phyloP scores from a whole-genome alignment of 1,140 invertebrate species.

The Drosophila orena region DNA sequence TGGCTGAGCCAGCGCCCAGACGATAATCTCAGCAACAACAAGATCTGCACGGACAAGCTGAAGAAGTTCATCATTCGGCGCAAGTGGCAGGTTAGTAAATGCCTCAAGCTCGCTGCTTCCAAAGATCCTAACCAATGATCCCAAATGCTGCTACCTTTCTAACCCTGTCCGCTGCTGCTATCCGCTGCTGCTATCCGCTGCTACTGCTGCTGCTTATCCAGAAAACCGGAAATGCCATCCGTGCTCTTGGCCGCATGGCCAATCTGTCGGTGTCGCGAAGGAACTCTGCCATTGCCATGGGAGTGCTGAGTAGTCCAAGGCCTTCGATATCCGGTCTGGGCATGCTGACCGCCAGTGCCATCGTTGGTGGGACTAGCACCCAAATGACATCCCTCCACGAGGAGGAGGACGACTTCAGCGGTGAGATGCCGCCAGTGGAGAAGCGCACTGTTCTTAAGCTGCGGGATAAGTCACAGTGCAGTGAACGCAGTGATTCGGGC shows the following conservation, averaged over 20 bases:
- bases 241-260: slow-evolving; percentile 93
- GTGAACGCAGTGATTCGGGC: slow-evolving; percentile 87
- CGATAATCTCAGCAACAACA: slow-evolving; percentile 87
- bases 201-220: slow-evolving; percentile 80
- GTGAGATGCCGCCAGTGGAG: slow-evolving; percentile 67
- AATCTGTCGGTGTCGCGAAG: slow-evolving; percentile 88
- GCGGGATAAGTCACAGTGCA: slow-evolving; percentile 84
- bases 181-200: slow-evolving; percentile 8
- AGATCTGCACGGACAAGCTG: slow-evolving; percentile 93
- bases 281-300: slow-evolving; percentile 85
- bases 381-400: slow-evolving; percentile 80
- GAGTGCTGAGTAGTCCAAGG: slow-evolving; percentile 74
- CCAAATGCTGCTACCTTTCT: slow-evolving; percentile 23
- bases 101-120: background rate
- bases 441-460: slow-evolving; percentile 47
- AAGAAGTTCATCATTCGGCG: slow-evolving; percentile 95
- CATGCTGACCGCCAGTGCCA: slow-evolving; percentile 56
- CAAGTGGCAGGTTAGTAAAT: slow-evolving; percentile 93
- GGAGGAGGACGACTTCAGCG: slow-evolving; percentile 78
- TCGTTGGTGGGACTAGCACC: slow-evolving; percentile 8
- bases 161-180: slow-evolving; percentile 12
- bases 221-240: slow-evolving; percentile 96
- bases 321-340: slow-evolving; percentile 74
- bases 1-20: slow-evolving; percentile 88
- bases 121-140: background rate